Base-by-base conservation (phyloP, 2,888 invertebrate species). In the Chymomyza procnemis region DNA sequence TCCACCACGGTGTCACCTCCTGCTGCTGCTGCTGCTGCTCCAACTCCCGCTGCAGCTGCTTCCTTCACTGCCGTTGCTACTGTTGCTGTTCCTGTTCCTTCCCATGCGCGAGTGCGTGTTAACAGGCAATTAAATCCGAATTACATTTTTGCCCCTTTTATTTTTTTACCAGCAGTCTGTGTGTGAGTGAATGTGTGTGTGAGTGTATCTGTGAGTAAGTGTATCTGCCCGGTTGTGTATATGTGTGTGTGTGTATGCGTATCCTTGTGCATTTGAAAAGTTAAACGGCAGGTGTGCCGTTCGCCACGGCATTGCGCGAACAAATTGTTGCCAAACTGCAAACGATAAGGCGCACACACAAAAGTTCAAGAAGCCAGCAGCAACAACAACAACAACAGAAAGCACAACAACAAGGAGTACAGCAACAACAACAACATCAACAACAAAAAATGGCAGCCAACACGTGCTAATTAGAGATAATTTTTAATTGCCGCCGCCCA, bases 381-480 rank as follows among this genome's bases (percentile, higher is more conserved):
- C 34, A 34, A 34, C 34, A 41, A 41, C 34, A 41, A 41, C 34
- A 5, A 41, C 34, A 12, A 12, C 34, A 41, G 12, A 1, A 41
- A 41, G 1, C 1, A 41, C 4, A 1, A 12, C 34, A 12, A 41
- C 34, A 41, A 41, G 12, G 12, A 41, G 1, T 12, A 41, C 12
- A 41, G 12, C 34, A 41, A n/a, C 77, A 78, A 69, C 56, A 60
- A 68, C 34, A 34, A 34, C 34, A 41, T 12, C 34, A 41, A 41
- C 34, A 5, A 41, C 34, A 12, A 12, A 41, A 41, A 9, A 41
- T 41, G 59, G 67, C 70, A 75, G 79, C 80, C 75, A 63, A 82
- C 88, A 86, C 80, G 88, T 88, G 88, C 88, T 88, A 89, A 89
- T 89, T 89, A 88, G 84, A 85, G 89, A 89, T 89, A 89, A 89